Evolutionary conservation across 1,140 invertebrate genomes (phyloP).

Genomic region (Papilio machaon): DNA sequence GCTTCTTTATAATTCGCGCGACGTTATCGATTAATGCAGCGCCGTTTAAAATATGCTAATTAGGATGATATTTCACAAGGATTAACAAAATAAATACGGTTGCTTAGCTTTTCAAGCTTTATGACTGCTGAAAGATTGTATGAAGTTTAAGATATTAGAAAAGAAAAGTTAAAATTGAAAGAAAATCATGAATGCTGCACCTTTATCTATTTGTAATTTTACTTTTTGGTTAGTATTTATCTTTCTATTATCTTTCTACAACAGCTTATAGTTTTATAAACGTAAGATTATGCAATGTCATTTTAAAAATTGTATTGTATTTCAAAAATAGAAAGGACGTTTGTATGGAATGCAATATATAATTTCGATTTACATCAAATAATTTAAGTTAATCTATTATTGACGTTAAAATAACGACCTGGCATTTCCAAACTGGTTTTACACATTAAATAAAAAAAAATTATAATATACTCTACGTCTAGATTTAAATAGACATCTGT

Average conservation of each 20-base stretch:
- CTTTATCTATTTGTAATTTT: background rate
- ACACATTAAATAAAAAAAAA: background rate
- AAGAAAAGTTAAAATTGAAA: background rate
- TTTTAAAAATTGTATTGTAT: no score
- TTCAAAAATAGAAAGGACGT: background rate
- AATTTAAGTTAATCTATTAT: background rate
- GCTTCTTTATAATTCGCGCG: conserved; percentile 7
- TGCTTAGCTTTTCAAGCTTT: background rate
- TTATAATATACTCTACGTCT: background rate
- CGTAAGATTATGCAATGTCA: no score
- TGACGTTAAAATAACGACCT: conserved; percentile 5
- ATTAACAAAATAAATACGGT: background rate
- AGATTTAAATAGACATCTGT: background rate
- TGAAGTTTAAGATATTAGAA: background rate
- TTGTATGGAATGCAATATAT: background rate
- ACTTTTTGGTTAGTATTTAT: background rate
- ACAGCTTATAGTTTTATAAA: background rate
- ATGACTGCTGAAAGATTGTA: background rate
- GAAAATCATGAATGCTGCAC: background rate
- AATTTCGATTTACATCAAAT: background rate
- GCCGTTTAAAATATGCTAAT: conserved; percentile 10
- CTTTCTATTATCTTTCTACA: background rate
- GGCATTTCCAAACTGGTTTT: conserved; percentile 13
- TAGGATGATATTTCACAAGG: background rate
- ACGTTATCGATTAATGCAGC: conserved; percentile 10